phyloP scores from a whole-genome alignment of 1,140 invertebrate genomes.

The Phenacoccus solenopsis region DNA sequence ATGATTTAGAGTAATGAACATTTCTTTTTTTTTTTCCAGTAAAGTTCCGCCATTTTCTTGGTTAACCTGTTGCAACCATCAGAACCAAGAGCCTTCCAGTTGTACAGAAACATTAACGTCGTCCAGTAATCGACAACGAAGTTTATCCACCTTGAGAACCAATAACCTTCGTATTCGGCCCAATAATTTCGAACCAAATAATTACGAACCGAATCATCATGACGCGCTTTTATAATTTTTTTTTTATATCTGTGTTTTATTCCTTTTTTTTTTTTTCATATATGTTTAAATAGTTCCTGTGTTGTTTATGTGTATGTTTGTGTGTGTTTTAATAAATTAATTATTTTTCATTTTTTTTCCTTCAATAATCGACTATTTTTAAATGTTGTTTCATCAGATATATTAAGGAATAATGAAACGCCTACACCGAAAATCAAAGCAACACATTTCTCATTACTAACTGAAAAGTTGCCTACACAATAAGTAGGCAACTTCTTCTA shows the following conservation, averaged over 20 bases:
- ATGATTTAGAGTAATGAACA: neutral
- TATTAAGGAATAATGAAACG: too few relatives aligned
- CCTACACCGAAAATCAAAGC: too few relatives aligned
- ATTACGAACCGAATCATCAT: neutral
- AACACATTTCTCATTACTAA: too few relatives aligned
- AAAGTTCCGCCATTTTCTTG: slow-evolving; percentile 22
- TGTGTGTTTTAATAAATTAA: neutral
- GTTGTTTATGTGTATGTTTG: neutral
- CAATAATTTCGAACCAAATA: neutral
- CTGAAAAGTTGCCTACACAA: too few relatives aligned
- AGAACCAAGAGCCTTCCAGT: slow-evolving; percentile 20
- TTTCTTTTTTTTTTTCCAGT: slow-evolving; percentile 17
- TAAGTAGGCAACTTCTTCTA: too few relatives aligned
- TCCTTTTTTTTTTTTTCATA: neutral
- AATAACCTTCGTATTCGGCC: slow-evolving; percentile 14
- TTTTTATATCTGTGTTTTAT: neutral
- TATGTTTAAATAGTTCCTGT: neutral
- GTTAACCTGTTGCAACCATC: slow-evolving; percentile 21
- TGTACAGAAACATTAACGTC: slow-evolving; percentile 24
- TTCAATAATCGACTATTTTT: too few relatives aligned
- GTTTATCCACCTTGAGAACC: slow-evolving; percentile 19
- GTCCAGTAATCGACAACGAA: slow-evolving; percentile 21
- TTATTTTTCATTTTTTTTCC: neutral
- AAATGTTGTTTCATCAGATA: too few relatives aligned
- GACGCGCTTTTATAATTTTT: slow-evolving; percentile 7